Base-by-base conservation (phyloP, 2,888 invertebrate species). In the Lasioglossum vierecki region DNA sequence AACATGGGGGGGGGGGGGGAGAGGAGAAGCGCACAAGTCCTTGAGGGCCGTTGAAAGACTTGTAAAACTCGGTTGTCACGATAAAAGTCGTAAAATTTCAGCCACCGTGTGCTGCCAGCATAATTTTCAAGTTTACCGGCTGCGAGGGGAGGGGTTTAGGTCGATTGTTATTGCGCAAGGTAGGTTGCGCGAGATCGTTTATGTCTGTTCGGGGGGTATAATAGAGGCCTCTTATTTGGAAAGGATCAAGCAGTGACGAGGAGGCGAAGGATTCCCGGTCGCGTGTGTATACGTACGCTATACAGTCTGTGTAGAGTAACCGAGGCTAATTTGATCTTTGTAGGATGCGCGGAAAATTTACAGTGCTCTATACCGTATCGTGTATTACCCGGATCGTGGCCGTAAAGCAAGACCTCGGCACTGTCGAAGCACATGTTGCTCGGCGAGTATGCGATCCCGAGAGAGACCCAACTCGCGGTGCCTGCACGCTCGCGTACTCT, bases 271-370 rank as follows among this genome's bases (percentile, higher is more conserved):
- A 60, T 60, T 30, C 60, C 26, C 60, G 26, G 13, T 13, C 60
- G 26, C 26, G 26, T 15, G 60, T 26, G 60, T 35, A 66, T 6
- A 63, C 63, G 26, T 63, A 63, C 44, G 15, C 18, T 53, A 3
- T 53, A 53, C 22, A 53, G 53, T 53, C 22, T 9, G 63, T 68
- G 44, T 63, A 57, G 80, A 77, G 71, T 74, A 81, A 76, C 79
- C 74, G 75, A 49, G 60, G 74, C 83, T 89, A 88, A 88, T 89
- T 88, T 84, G 88, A 89, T 88, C 88, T 89, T 88, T 88, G 88
- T 84, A 82, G 72, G 84, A 73, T 75, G 81, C 76, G 70, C 44
- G 89, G 82, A 79, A 84, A 81, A 78, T 79, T 78, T 84, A 83
- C 72, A 46, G 71, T 77, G 66, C 68, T 77, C 49, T 70, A 66